Evolutionary conservation across 2,888 invertebrate genomes (phyloP), one percentile per base, ranked within the genome.

Genomic region (Desoria tigrina): DNA sequence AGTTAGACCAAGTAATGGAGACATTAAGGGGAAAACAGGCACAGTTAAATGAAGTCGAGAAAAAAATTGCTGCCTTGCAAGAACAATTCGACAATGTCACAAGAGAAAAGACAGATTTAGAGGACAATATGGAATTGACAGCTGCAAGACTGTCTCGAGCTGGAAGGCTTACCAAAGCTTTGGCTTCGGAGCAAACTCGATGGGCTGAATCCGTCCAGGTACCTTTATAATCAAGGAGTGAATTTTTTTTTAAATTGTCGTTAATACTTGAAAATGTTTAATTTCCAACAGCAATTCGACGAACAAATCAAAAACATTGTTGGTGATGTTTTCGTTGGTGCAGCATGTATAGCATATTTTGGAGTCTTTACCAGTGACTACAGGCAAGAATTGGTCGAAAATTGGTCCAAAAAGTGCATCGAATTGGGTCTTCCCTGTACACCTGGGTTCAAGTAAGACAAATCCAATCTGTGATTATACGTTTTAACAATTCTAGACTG

Each of bases 321-420:
- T 0, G 96, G 95, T 0, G 94, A 96, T 80, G 90, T 92, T 6
- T 83, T 96, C 39, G 85, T 95, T 21, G 90, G 93, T 0, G 88
- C 94, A 0, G 91, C 90, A 2, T 90, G 89, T 73, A 88, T 96
- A 45, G 93, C 94, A 1, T 96, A 96, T 81, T 84, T 94, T 53
- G 96, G 95, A 0, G 92, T 94, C 1, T 96, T 94, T 78, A 92
- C 94, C 0, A 84, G 86, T 53, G 81, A 80, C 61, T 92, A 88
- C 78, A 84, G 92, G 2, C 84, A 84, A 59, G 85, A 87, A 66
- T 83, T 94, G 28, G 84, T 88, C 14, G 66, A 78, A 0, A 79
- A 82, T 61, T 94, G 94, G 94, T 83, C 89, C 11, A 71, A 78
- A 0, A 83, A 86, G 66, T 91, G 92, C 77, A 80, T 81, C 7